Evolutionary conservation across 2,797 vertebrate species (phyloP), one percentile per base, ranked within the genome.

Genomic region (Molothrus ater): DNA sequence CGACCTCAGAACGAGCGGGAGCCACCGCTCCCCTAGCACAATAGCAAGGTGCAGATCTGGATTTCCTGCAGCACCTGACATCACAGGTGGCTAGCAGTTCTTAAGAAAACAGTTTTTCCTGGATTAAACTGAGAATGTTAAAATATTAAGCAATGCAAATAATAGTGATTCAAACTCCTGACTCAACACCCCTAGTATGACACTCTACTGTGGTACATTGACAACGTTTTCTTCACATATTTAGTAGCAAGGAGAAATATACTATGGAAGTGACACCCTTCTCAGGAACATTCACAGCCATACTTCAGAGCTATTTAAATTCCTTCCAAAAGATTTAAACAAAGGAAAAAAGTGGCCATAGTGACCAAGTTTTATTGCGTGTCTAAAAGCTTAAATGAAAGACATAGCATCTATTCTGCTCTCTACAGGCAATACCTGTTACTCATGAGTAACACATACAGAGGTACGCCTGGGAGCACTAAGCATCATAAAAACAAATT

Each of bases 201-300:
- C 1, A 1, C 8, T 26, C 45, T 69, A 6, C 17, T 9, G 10
- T 0, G 7, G 68, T 54, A 50, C 17, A 19, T 1, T 29, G 59
- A n/a, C 38, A 34, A 50, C 17, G 5, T 65, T 38, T 66, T 24
- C 32, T 61, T 86, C 45, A 47, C 17, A 5, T 32, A 71, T 69
- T 63, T 21, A 89, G 45, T 47, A 86, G 10, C 6, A 54, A 83
- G 34, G 17, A 73, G 61, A 96, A 85, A 91, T 4, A 26, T 0
- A 50, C 42, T 17, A 76, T 0, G 21, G 25, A 75, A 9, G 1
- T 19, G 32, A 76, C 42, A 57, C 7, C 19, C 25, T 80, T 72
- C n/a, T 34, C 60, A 31, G 28, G 11, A 59, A 72, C 26, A 14
- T 24, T 68, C 42, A 70, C n/a, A 76, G 70, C 4, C 19, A 31